These are phyloP conservation scores for Bombus breviceps DNA, from an alignment of 1,140 invertebrate species.

Conservation along the genomic window DNA sequence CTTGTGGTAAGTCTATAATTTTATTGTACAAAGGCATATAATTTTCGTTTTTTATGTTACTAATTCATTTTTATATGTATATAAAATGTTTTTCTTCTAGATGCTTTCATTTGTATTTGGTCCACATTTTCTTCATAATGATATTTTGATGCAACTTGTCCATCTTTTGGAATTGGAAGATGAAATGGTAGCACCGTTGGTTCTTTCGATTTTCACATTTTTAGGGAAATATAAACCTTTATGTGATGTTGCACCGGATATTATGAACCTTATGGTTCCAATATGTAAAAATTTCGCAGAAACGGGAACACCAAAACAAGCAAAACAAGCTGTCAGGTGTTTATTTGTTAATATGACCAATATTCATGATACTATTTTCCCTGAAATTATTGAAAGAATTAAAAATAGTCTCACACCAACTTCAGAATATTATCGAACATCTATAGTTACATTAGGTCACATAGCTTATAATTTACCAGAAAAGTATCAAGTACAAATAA, in stretches of 20 bases:
- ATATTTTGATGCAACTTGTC: slow-evolving; percentile 91
- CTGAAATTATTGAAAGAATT: slow-evolving; percentile 92
- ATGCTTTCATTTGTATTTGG: slow-evolving; percentile 96
- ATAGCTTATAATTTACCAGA: slow-evolving; percentile 96
- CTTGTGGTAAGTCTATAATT: slow-evolving; percentile 84
- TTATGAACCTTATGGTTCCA: slow-evolving; percentile 90
- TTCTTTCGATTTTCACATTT: slow-evolving; percentile 93
- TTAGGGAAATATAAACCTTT: slow-evolving; percentile 93
- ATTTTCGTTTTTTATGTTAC: slow-evolving; percentile 22
- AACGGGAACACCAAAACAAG: slow-evolving; percentile 95
- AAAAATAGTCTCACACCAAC: slow-evolving; percentile 90
- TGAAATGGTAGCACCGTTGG: slow-evolving; percentile 91
- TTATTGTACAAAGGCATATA: background rate
- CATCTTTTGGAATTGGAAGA: slow-evolving; percentile 91
- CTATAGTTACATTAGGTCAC: slow-evolving; percentile 96
- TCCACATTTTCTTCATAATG: slow-evolving; percentile 94
- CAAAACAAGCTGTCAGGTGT: slow-evolving; percentile 97
- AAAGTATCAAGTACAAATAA: slow-evolving; percentile 93
- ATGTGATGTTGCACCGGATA: slow-evolving; percentile 87
- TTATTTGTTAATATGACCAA: slow-evolving; percentile 93
- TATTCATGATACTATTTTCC: slow-evolving; percentile 91
- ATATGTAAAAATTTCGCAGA: slow-evolving; percentile 94
- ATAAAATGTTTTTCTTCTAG: slow-evolving; percentile 72
- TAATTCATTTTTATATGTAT: background rate
- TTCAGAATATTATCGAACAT: slow-evolving; percentile 94